Evolutionary conservation across 1,140 invertebrate species (phyloP).

Genomic region (Drosophila mojavensis): DNA sequence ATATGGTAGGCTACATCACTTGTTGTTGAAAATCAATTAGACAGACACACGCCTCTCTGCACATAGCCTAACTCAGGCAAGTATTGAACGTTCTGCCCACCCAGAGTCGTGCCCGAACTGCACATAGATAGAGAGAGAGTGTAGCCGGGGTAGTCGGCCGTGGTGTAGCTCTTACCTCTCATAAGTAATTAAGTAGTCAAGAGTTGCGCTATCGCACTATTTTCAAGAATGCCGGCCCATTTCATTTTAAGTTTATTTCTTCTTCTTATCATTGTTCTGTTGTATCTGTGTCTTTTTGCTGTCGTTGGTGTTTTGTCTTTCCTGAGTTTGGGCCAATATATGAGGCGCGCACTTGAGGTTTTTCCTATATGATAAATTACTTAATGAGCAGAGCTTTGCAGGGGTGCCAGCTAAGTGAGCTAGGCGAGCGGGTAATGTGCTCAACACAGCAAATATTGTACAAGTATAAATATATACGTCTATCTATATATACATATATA

Average conservation of each 20-base stretch:
- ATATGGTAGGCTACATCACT: too few relatives aligned
- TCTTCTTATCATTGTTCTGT: conserved; percentile 10
- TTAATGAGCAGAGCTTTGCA: conserved; percentile 51
- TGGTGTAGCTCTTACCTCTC: conserved; percentile 1
- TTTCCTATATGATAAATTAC: conserved; percentile 43
- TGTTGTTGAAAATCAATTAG: conserved; percentile 35
- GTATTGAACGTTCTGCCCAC: background rate
- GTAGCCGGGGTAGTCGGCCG: background rate
- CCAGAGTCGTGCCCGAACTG: background rate
- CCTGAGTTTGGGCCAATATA: conserved; percentile 22
- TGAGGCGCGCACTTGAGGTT: conserved; percentile 34
- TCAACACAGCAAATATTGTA: background rate
- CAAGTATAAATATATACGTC: conserved; percentile 10
- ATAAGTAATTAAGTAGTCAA: conserved; percentile 46
- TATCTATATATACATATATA: conserved; percentile 1
- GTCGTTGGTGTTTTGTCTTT: background rate
- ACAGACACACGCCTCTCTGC: conserved; percentile 21
- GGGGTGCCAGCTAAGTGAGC: conserved; percentile 22
- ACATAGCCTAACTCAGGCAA: conserved; percentile 10
- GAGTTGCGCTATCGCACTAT: conserved; percentile 32
- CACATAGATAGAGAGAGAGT: background rate
- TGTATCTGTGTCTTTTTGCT: background rate
- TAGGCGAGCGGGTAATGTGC: conserved; percentile 7
- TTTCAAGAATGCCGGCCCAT: conserved; percentile 21
- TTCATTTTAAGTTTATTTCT: conserved; percentile 16